Percentiles rank a stretch among this genome's conserved stretches.
Conservation (phyloP, 2,888 invertebrate genomes). For the Folsomia candida region DNA sequence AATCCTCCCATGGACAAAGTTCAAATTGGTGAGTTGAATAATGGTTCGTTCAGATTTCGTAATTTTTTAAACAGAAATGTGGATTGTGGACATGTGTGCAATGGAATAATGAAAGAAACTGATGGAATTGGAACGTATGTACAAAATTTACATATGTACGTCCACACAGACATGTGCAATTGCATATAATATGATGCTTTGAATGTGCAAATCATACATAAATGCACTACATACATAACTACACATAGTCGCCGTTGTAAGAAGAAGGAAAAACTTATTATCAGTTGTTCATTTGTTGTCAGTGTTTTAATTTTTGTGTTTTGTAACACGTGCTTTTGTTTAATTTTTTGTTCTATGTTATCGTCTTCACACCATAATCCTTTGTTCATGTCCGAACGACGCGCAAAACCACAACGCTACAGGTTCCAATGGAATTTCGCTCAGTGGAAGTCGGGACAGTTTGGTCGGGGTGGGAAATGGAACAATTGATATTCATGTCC, state of each 20-base stretch:
- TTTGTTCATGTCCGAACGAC: conserved; percentile 8
- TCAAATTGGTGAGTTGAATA: conserved; percentile 45
- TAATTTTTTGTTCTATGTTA: conserved; percentile 23
- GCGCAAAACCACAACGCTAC: conserved; percentile 1
- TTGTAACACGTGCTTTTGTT: conserved; percentile 17
- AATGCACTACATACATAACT: background rate
- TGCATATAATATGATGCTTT: background rate
- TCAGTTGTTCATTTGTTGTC: too few species aligned
- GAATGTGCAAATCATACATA: background rate
- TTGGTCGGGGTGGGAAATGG: conserved; percentile 60
- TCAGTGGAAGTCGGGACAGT: conserved; percentile 47
- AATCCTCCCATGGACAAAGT: conserved; percentile 45
- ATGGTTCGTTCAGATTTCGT: too few species aligned
- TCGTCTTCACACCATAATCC: conserved; percentile 2
- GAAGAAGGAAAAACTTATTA: too few species aligned
- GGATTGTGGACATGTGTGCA: background rate
- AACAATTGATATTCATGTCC: conserved; percentile 84
- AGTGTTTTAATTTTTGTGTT: conserved; percentile 13
- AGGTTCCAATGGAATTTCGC: conserved; percentile 40
- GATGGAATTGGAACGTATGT: background rate
- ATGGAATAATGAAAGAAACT: too few species aligned
- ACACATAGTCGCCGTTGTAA: background rate
- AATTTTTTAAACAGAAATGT: background rate
- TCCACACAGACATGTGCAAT: background rate
- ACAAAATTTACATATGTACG: too few species aligned